Conservation (phyloP, 2,888 invertebrate species). For the Serrognathus titanus region DNA sequence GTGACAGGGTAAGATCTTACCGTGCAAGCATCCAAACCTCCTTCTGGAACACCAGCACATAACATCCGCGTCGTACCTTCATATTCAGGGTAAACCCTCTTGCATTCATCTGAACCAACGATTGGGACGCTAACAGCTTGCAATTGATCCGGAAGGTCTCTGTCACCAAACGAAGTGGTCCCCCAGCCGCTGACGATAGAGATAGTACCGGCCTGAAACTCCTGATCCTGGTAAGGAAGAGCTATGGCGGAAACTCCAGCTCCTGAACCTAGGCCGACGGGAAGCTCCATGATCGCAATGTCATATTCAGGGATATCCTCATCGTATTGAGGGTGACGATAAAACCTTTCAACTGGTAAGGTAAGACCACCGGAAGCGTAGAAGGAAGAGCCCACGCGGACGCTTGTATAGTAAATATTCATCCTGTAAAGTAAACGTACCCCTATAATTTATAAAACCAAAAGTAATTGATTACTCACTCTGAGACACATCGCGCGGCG, state of each 20-base stretch:
- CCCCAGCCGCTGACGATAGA: conserved; percentile 26
- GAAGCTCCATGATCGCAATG: background rate
- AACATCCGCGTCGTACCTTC: conserved; percentile 69
- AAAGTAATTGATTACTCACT: background rate
- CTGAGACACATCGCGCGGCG: conserved; percentile 3
- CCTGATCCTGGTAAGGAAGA: conserved; percentile 11
- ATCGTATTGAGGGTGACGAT: conserved; percentile 1
- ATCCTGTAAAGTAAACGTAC: background rate
- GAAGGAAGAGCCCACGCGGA: conserved; percentile 20
- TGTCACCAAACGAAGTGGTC: background rate
- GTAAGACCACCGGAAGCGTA: conserved; percentile 10
- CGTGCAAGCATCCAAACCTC: conserved; percentile 32
- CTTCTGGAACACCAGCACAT: conserved; percentile 69
- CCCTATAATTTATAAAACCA: no score
- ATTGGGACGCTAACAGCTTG: conserved; percentile 8
- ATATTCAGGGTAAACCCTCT: background rate
- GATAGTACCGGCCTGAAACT: conserved; percentile 3
- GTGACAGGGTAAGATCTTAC: conserved; percentile 10
- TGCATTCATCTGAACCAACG: conserved; percentile 1
- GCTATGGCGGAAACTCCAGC: conserved; percentile 45
- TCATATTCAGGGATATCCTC: background rate
- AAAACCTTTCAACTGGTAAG: conserved; percentile 4
- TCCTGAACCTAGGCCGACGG: background rate
- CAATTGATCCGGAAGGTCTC: background rate
- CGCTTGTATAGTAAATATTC: background rate